Base-by-base conservation (phyloP, 2,888 invertebrate genomes). In the Metallyticus violacea region DNA sequence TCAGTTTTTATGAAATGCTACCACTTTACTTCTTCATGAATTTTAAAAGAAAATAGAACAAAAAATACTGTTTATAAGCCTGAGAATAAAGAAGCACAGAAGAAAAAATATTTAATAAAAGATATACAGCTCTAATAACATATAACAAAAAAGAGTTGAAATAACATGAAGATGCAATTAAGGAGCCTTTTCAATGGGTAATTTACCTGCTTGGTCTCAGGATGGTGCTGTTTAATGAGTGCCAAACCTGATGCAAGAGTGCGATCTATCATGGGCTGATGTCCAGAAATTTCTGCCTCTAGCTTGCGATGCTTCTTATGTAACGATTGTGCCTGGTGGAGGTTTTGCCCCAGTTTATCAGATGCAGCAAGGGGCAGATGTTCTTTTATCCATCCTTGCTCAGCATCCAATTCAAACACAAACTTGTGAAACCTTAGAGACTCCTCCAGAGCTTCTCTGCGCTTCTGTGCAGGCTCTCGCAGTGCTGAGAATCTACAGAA, bases 381-480 rank as follows among this genome's bases (percentile, higher is more conserved):
- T 91, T 99, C 99, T 77, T 96, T 95, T 89, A 99, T 97, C 99
- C 99, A 99, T 90, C 97, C 98, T 89, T 98, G 93, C 91, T 99
- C 99, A 1, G 96, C 96, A 82, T 97, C 97, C 81, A 99, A 94
- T 90, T 99, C 98, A 90, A 99, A 98, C 2, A 96, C 96, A 91
- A 99, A 98, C 91, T 99, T 98, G 92, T 99, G 98, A 91, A 96
- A 95, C 87, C 95, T 94, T 15, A 97, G 92, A 22, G 97, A 96
- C 91, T 97, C 97, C 90, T 98, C 97, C 28, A 99, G 93, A 30
- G 96, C 96, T 85, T 94, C 95, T 7, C 97, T 93, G 77, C 98
- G 93, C 88, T 93, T 92, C 4, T 93, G 93, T 0, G 97, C 95
- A 0, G 97, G 97, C 81, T 94, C 95, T 88, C 95, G 94, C 78